Evolutionary conservation across 2,113 vertebrate genomes (phyloP).

Genomic region (Patagioenas fasciata): DNA sequence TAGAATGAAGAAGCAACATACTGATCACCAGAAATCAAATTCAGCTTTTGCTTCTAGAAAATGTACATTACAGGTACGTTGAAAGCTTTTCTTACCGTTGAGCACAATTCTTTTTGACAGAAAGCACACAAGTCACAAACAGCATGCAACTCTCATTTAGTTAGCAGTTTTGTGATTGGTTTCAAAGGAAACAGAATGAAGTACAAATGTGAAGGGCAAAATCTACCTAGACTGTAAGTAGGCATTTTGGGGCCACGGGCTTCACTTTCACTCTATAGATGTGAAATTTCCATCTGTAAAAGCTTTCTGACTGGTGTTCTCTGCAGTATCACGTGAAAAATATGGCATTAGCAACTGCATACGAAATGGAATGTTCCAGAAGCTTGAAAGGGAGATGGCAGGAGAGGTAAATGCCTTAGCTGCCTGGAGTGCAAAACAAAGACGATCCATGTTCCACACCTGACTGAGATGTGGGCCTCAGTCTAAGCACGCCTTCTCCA

Average conservation of each 20-base stretch:
- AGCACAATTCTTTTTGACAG: not conserved
- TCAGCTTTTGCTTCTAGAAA: not conserved
- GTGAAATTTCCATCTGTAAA: not conserved
- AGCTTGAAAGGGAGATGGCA: not conserved
- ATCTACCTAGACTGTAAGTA: not conserved
- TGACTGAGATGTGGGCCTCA: not conserved
- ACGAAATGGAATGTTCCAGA: not conserved
- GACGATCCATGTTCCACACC: not conserved
- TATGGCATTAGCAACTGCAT: not conserved
- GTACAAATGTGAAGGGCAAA: not conserved
- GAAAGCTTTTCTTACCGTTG: slow-evolving; percentile 5
- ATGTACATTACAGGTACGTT: not conserved
- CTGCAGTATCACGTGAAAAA: not conserved
- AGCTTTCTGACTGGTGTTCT: not conserved
- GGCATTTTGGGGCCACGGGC: not conserved
- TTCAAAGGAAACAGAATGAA: not conserved
- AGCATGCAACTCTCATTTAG: not conserved
- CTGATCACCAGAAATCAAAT: not conserved
- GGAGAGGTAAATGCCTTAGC: not conserved
- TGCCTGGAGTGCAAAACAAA: not conserved
- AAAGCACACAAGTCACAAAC: not conserved
- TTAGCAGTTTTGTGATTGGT: not conserved
- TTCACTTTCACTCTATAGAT: not conserved
- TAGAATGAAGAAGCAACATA: slow-evolving; percentile 40
- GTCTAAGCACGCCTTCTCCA: not conserved